Base-by-base conservation (phyloP, 2,888 invertebrate genomes). In the Plemyria rubiginata region DNA sequence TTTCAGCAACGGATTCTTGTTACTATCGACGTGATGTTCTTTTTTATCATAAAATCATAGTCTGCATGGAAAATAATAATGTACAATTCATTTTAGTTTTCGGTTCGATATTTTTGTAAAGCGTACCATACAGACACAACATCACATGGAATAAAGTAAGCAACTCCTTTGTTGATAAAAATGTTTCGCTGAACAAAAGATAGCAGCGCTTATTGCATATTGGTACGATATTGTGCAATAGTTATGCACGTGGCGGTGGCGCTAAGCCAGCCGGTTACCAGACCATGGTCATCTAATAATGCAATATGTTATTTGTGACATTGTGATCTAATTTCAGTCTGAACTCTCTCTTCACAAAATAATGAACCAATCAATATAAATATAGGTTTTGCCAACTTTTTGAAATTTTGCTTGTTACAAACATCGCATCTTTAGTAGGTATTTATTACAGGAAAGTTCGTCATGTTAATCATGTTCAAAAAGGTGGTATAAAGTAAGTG, bases 281-380 rank as follows among this genome's bases (percentile, higher is more conserved):
- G 74, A 76, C 75, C 82, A 78, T 75, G 79, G 80, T 69, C 81
- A 75, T 74, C 70, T 77, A 72, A 70, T 80, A 72, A 70, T 80
- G 80, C 77, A 78, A 79, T 73, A 68, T 69, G 77, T 78, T 87
- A 85, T 85, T 85, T 82, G 75, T 77, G 67, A 77, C 73, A 38
- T 38, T 38, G 8, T 38, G 36, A 32, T 32, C 72, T 66, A 70
- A 66, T 74, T 68, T 64, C 68, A 56, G 46, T 49, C 48, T 8
- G 6, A 38, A 9, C 6, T n/a, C n/a, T n/a, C n/a, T n/a, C n/a
- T 38, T 38, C 11, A 11, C 8, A 38, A 38, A 3, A 38, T 32
- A 32, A 32, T 32, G 8, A 38, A 2, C 11, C 11, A 3, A 38
- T 3, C 3, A 38, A 11, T 38, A 11, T 38, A 38, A 3, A 0